These are phyloP conservation scores for Caenorhabditis sulstoni DNA, from an alignment of 2,888 invertebrate genomes.

Conservation along the genomic window DNA sequence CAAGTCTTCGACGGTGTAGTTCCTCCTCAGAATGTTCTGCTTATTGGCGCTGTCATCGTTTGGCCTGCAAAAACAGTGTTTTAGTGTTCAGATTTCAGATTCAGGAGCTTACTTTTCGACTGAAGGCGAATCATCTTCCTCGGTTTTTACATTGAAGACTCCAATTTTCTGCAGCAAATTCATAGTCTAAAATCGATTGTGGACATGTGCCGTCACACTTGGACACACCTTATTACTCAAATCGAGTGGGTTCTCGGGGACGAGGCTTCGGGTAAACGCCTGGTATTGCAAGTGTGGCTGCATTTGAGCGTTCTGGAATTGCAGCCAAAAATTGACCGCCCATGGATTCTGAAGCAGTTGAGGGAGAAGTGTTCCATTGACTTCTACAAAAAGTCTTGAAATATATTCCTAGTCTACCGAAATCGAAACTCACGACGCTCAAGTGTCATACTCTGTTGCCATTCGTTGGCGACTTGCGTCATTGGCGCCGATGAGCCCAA, in stretches of 20 bases:
- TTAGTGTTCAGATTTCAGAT: background rate
- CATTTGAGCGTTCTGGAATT: conserved; percentile 48
- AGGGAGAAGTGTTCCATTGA: conserved; percentile 9
- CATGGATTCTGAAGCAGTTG: conserved; percentile 49
- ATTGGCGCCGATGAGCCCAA: conserved; percentile 26
- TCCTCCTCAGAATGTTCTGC: conserved; percentile 83
- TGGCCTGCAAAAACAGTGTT: background rate
- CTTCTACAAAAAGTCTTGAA: background rate
- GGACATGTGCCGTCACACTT: conserved; percentile 26
- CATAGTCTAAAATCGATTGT: conserved; percentile 44
- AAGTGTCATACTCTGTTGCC: conserved; percentile 11
- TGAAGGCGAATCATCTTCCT: conserved; percentile 25
- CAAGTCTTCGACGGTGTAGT: conserved; percentile 96
- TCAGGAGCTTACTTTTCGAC: conserved; percentile 26
- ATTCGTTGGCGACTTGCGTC: conserved; percentile 27
- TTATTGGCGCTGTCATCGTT: conserved; percentile 18
- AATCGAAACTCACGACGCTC: conserved; percentile 32
- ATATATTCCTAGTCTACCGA: background rate
- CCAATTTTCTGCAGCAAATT: conserved; percentile 47
- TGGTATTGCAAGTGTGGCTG: conserved; percentile 47
- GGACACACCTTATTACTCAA: conserved; percentile 50
- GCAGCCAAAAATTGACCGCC: conserved; percentile 49
- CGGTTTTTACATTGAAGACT: conserved; percentile 32
- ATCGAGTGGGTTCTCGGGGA: conserved; percentile 52
- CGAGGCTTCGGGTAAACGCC: conserved; percentile 26